Base-by-base conservation (phyloP, 2,888 invertebrate genomes). In the Nasonia oneida region DNA sequence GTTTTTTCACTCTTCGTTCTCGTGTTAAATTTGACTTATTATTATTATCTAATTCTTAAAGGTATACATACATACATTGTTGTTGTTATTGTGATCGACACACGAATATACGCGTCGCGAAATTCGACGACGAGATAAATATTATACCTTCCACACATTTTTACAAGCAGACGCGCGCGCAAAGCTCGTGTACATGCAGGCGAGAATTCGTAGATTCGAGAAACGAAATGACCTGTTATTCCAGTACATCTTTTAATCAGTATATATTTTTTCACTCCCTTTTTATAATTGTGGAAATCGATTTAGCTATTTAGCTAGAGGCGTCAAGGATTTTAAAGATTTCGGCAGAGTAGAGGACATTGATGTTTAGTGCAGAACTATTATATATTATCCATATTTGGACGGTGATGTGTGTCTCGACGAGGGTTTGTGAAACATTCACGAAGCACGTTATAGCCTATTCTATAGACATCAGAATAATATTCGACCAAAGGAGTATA, bases 161-260 rank as follows among this genome's bases (percentile, higher is more conserved):
- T 82, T 67, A 81, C 81, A 71, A 12, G 81, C n/a, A 37, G 71
- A 70, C 29, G 37, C 53, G 70, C 71, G 57, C 70, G 57, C 70
- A 15, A 6, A 47, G 57, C 15, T 81, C 73, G 64, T 29, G 1
- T 37, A 53, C 29, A 74, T 39, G 33, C 42, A 67, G 70, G 67
- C 39, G 75, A 4, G 33, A 80, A 80, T 85, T 81, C 81, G 81
- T 81, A 85, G 61, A 71, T 81, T 85, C 75, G 15, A 85, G 81
- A 77, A 81, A 85, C 70, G n/a, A 23, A 29, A 57, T 75, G 53
- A 8, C 1, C 3, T 37, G 37, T 37, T 37, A 37, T 70, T 33
- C 5, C 61, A 23, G 8, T 12, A 29, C 29, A 47, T 18, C 42
- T 23, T 79, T 70, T 29, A 70, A 23, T 33, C 37, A 3, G 57